Percentiles rank a stretch among this genome's conserved stretches.
These are phyloP conservation scores for Bubo blakistoni DNA, from an alignment of 2,113 vertebrate species.

Conservation along the genomic window DNA sequence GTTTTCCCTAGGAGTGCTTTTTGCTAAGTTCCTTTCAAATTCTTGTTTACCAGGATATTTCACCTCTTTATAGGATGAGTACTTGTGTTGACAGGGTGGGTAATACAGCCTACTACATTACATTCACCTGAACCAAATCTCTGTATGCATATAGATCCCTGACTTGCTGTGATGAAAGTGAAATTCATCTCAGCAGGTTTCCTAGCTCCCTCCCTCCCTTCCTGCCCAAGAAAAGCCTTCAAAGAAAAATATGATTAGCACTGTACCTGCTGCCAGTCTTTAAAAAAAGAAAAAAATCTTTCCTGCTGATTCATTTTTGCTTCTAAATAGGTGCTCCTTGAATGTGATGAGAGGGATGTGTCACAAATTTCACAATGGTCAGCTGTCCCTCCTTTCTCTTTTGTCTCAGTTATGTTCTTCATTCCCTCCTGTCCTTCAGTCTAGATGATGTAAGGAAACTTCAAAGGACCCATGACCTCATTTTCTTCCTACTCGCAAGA, in stretches of 20 bases:
- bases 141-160: background rate
- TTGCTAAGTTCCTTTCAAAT: background rate
- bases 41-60: background rate
- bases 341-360: background rate
- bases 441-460: conserved; percentile 2
- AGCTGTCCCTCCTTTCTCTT: background rate
- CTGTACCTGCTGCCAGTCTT: background rate
- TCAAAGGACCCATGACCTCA: conserved; percentile 14
- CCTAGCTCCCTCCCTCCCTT: background rate
- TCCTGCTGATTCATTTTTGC: background rate
- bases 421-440: background rate
- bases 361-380: background rate
- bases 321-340: background rate
- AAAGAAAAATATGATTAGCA: background rate
- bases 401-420: background rate
- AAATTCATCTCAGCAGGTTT: background rate
- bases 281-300: background rate
- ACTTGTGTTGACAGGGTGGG: background rate
- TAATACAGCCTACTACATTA: background rate
- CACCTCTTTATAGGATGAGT: background rate
- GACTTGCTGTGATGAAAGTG: conserved; percentile 20
- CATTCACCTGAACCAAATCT: background rate
- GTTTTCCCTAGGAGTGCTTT: background rate
- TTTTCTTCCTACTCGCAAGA: background rate
- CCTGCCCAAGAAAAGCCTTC: background rate